These are phyloP conservation scores for Arctopsyche grandis DNA, from an alignment of 1,140 invertebrate species.

Conservation along the genomic window DNA sequence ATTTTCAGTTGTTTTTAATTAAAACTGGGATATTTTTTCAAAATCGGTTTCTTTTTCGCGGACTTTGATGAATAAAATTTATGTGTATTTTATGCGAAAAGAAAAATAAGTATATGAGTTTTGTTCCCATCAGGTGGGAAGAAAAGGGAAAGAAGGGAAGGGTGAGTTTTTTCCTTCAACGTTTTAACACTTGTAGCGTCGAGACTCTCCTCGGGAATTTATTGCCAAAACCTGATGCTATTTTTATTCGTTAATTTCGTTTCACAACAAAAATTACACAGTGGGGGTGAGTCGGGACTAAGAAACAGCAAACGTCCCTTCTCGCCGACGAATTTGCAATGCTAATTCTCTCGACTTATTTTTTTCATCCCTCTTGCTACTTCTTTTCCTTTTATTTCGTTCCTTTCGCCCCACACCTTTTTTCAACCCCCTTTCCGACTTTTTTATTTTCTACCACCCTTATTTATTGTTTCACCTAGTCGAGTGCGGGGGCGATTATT, in stretches of 20 bases:
- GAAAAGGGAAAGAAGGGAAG: not conserved
- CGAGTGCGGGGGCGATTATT: not conserved
- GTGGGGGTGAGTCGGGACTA: not conserved
- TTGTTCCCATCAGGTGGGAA: not conserved
- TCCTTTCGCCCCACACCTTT: slow-evolving; percentile 19
- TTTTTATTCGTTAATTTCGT: slow-evolving; percentile 55
- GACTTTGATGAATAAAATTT: no score
- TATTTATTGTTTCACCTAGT: slow-evolving; percentile 1
- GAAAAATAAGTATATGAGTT: no score
- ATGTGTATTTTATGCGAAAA: no score
- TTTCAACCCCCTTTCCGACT: slow-evolving; percentile 31
- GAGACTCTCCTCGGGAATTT: slow-evolving; percentile 37
- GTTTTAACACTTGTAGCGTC: slow-evolving; percentile 19
- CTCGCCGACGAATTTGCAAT: slow-evolving; percentile 46
- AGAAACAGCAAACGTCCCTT: not conserved
- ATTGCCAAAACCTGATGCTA: slow-evolving; percentile 53
- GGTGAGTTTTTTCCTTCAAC: not conserved
- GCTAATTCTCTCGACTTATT: slow-evolving; percentile 39
- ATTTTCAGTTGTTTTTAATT: no score
- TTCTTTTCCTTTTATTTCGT: slow-evolving; percentile 6
- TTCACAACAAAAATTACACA: slow-evolving; percentile 49
- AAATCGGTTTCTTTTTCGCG: no score
- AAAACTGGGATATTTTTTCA: no score
- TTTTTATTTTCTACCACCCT: slow-evolving; percentile 25
- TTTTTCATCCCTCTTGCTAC: not conserved